Base-by-base conservation (phyloP, 2,113 vertebrate species). In the Pelodiscus sinensis region DNA sequence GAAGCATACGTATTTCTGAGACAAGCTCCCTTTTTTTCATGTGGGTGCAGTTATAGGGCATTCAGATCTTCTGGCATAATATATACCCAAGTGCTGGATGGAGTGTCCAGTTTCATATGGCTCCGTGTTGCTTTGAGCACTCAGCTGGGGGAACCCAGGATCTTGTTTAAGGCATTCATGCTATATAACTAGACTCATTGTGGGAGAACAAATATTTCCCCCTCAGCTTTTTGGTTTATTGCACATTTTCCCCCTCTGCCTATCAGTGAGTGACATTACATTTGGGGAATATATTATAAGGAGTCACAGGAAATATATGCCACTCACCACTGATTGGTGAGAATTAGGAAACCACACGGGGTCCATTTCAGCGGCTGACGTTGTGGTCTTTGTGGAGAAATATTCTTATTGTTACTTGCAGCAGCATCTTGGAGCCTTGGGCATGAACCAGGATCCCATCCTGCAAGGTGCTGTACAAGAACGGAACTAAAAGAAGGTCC, bases 141-240 rank as follows among this genome's bases (percentile, higher is more conserved):
- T n/a, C 31, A 68, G 31, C n/a, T 68, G 31, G 31, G 31, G 18
- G 62, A 68, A 18, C 62, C 15, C 16, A 31, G 60, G 13, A 62
- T 62, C 6, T 14, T 31, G 15, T 62, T 29, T 62, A 62, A 62
- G 60, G 62, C 16, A 58, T 58, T 58, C 24, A 11, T 58, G 2
- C 73, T 92, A 91, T 54, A 82, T 88, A 94, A 75, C 71, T 50
- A n/a, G 10, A 7, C 4, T 73, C 27, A 44, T 6, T 6, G 11
- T 19, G 35, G 5, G 16, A 68, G 31, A 68, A 68, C 16, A 68
- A 68, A 68, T 71, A 29, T 19, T 87, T 92, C 57, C 90, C 16
- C n/a, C 57, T 44, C 27, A 78, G 55, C 14, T 87, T 96, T 77
- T 79, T 25, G 85, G 56, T 85, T 91, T 19, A 38, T 92, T 75